These are phyloP conservation scores for Discoglossus pictus DNA, from an alignment of 2,797 vertebrate genomes.

Conservation along the genomic window DNA sequence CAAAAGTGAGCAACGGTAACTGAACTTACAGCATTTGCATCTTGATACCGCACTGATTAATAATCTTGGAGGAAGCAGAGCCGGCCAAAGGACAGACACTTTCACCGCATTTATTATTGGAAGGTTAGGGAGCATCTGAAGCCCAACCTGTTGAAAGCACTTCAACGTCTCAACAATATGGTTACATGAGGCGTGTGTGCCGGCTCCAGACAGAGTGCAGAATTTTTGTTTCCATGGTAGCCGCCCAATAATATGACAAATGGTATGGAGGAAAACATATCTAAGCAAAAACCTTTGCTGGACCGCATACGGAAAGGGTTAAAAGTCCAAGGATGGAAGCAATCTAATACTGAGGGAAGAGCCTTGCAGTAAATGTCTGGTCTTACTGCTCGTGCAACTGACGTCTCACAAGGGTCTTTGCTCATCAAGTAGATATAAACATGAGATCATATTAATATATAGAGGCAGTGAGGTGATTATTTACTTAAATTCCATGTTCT, in stretches of 20 bases:
- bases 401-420: too few relatives aligned
- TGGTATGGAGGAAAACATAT: conserved; percentile 21
- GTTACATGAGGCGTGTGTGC: conserved; percentile 9
- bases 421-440: too few relatives aligned
- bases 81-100: not conserved
- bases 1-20: conserved; percentile 2
- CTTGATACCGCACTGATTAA: not conserved
- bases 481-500: too few relatives aligned
- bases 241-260: not conserved
- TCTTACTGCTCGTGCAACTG: too few relatives aligned
- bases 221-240: conserved; percentile 32
- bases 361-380: too few relatives aligned
- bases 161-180: conserved; percentile 17
- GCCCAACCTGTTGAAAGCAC: conserved; percentile 15
- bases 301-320: conserved; percentile 10
- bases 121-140: conserved; percentile 10
- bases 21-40: conserved; percentile 6
- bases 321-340: conserved; percentile 11
- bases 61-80: not conserved
- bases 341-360: not conserved
- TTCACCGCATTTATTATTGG: not conserved
- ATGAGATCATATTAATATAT: too few relatives aligned
- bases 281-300: not conserved
- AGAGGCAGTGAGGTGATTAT: too few relatives aligned
- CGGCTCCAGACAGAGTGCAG: conserved; percentile 8